A percentile compares a stretch with the other conserved stretches of the same genome.
Evolutionary conservation across 2,888 invertebrate species (phyloP).

Genomic region (Nomada ruficornis): DNA sequence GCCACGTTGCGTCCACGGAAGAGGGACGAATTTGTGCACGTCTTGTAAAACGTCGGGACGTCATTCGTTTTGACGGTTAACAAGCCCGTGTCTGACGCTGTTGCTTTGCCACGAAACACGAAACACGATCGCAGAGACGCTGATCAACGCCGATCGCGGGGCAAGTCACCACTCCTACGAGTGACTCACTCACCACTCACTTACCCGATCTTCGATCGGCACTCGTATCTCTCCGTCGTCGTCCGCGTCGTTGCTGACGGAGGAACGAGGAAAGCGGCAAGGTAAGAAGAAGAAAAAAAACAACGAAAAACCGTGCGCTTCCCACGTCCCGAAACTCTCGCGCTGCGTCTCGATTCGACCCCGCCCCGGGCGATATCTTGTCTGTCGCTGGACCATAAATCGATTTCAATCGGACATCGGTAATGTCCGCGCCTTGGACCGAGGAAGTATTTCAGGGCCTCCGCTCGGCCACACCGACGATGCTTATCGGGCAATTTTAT

Average conservation of each 20-base stretch:
- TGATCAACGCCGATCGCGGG: constrained; percentile 68
- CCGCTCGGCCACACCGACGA: not conserved
- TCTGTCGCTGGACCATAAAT: constrained; percentile 69
- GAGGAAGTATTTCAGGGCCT: constrained; percentile 45
- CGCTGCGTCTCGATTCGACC: constrained; percentile 70
- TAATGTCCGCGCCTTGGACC: constrained; percentile 39
- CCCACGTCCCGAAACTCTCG: constrained; percentile 75
- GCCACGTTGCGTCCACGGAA: constrained; percentile 18
- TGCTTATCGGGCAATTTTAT: constrained; percentile 49
- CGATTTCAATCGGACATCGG: constrained; percentile 65
- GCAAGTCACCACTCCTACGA: constrained; percentile 70
- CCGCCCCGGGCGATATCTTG: constrained; percentile 72
- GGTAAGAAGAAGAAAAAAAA: constrained; percentile 8
- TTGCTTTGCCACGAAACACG: constrained; percentile 59
- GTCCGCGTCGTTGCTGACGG: constrained; percentile 2
- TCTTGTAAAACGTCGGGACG: constrained; percentile 76
- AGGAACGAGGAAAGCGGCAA: constrained; percentile 11
- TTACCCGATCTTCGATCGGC: constrained; percentile 50
- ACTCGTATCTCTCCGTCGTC: constrained; percentile 35
- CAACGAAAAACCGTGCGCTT: constrained; percentile 65
- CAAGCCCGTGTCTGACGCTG: constrained; percentile 61
- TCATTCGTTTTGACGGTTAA: constrained; percentile 72
- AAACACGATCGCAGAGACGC: constrained; percentile 68
- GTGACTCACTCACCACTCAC: constrained; percentile 74
- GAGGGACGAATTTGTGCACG: constrained; percentile 63